Evolutionary conservation across 2,888 invertebrate species (phyloP).

Genomic region (Sesia apiformis): DNA sequence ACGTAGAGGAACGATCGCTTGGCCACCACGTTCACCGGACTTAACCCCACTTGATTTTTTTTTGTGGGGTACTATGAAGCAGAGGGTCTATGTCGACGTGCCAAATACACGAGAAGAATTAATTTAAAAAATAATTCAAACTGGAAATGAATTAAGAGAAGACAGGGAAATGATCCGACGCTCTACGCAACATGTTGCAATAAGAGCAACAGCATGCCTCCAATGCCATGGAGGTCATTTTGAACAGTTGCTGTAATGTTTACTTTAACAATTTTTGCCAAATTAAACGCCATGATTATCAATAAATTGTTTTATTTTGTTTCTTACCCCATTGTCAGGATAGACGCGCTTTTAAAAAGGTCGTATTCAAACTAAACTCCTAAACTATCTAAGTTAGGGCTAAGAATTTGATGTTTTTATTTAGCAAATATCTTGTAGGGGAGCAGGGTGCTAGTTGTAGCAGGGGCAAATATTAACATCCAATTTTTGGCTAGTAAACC

Average conservation of each 20-base stretch:
- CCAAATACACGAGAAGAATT: slow-evolving; percentile 6
- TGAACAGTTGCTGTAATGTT: not conserved
- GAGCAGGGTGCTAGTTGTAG: too few species aligned
- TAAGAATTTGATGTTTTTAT: too few species aligned
- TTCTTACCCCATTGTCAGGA: too few species aligned
- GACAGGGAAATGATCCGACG: slow-evolving; percentile 2
- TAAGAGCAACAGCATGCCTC: slow-evolving; percentile 5
- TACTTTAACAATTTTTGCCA: not conserved
- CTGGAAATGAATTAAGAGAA: slow-evolving; percentile 2
- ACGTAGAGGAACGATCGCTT: slow-evolving; percentile 4
- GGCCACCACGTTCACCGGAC: slow-evolving; percentile 9
- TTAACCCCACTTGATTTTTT: slow-evolving; percentile 8
- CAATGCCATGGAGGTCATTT: slow-evolving; percentile 5
- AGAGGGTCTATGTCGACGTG: slow-evolving; percentile 1
- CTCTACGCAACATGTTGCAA: slow-evolving; percentile 1
- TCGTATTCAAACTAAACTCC: too few species aligned
- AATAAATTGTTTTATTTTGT: too few species aligned
- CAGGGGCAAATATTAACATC: too few species aligned
- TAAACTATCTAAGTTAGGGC: too few species aligned
- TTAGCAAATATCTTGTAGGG: too few species aligned
- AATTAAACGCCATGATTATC: too few species aligned
- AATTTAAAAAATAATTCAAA: slow-evolving; percentile 2
- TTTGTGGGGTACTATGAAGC: slow-evolving; percentile 8
- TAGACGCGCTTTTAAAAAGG: too few species aligned
- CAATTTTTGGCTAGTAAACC: too few species aligned